Base-by-base conservation (phyloP, 23 tunicate species). In the Halocynthia aurantium region DNA sequence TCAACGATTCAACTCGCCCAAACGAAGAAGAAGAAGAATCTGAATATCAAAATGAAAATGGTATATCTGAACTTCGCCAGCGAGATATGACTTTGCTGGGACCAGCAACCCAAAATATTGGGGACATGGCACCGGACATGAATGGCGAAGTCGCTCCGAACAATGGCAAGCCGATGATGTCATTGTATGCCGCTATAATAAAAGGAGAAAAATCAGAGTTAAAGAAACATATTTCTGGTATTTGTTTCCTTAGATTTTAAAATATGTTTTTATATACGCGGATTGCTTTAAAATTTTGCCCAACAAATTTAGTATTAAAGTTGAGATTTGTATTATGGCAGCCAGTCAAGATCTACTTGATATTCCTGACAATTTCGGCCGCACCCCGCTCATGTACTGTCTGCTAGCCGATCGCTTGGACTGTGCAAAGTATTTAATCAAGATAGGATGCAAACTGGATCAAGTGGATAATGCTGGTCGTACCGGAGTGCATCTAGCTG, bases 331-430 rank as follows among this genome's bases (percentile, higher is more conserved):
- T 2, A 31, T 31, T 4, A 31, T 0, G 54, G 9, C 85, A 92
- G 98, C 76, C 6, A 61, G 82, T 66, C 84, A 79, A 10, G 80
- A 92, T 6, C 65, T 89, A 12, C 69, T 87, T 67, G 99, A 96
- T 62, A 82, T 89, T n/a, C 84, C 84, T 10, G 99, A 96, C 57
- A 89, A 90, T 70, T 96, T 96, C 64, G 99, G 99, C 7, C 83
- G 99, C 12, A 96, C 99, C 5, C 96, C 99, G 6, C 71, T 96
- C 55, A 96, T 96, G 99, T 96, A 96, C 55, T 96, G 99, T 77
- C 96, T 96, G 52, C 82, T 96, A 53, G 83, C 96, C 7, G 99
- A 96, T 53, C 85, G 96, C 10, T 56, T 96, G 31, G 91, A 89
- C 44, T 89, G 96, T 61, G 99, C 99, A 49, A 96, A 96, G 68